Base-by-base conservation (phyloP, 2,113 vertebrate genomes). In the Xenopus borealis region DNA sequence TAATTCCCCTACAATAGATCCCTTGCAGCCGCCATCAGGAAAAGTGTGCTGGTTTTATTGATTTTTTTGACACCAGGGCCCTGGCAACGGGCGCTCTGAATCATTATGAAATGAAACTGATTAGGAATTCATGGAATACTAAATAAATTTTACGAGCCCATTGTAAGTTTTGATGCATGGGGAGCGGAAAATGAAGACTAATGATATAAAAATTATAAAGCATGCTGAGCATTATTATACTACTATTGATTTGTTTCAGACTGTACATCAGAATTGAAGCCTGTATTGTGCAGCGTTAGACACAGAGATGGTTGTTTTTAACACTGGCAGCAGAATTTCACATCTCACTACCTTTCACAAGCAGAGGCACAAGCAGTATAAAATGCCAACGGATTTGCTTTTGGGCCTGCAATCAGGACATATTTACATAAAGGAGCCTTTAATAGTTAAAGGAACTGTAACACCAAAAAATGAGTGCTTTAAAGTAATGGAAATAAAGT, bases 101-200 rank as follows among this genome's bases (percentile, higher is more conserved):
- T 96, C 94, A 96, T 96, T 95, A 95, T 93, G 93, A 96, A 96
- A 96, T 93, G 93, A 93, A 96, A 97, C 94, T 95, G 92, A 98
- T 97, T 93, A 95, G 93, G 94, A 95, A 98, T 98, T 98, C 94
- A 98, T 96, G 92, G 95, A 98, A 97, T 96, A 96, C 94, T 94
- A 95, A 97, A 97, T 96, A 96, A 98, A 96, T 93, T 97, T 96
- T 94, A 95, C 84, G 89, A 94, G 92, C 88, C 90, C 86, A 83
- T 90, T 94, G 88, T 90, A 92, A 91, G 94, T 94, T 94, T 93
- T 92, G 90, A 95, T 93, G 94, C 92, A 94, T 91, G 90, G 92
- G 92, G 89, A 93, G 91, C 87, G 81, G 91, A 90, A 89, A 90
- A 88, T 92, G 87, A 94, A 94, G 94, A 95, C 92, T 93, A 96